phyloP scores from a whole-genome alignment of 2,797 vertebrate species.

The Pempheris klunzingeri region DNA sequence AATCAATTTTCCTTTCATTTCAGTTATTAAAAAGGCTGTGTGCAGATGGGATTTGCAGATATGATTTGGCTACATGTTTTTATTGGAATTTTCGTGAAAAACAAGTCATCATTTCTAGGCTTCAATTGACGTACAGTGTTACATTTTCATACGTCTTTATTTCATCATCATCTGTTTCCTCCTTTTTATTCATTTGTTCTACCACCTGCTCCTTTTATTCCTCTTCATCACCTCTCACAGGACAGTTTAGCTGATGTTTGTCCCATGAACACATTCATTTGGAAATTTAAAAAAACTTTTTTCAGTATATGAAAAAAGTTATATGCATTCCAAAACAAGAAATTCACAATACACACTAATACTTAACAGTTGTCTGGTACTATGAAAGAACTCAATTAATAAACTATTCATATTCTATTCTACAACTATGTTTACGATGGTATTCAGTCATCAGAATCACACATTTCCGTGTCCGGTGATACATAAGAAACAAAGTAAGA shows the following conservation, averaged over 20 bases:
- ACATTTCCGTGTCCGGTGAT: no score
- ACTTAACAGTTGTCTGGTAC: no score
- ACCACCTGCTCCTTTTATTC: constrained; percentile 42
- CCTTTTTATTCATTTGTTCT: constrained; percentile 7
- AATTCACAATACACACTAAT: background rate
- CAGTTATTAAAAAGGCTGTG: background rate
- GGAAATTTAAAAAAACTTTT: no score
- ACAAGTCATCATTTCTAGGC: background rate
- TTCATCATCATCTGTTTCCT: background rate
- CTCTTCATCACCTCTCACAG: background rate
- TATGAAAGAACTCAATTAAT: background rate
- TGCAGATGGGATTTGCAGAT: background rate
- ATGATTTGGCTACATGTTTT: background rate
- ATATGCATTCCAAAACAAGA: no score
- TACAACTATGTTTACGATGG: background rate
- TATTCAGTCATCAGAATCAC: background rate
- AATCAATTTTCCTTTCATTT: background rate
- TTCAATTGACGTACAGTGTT: background rate
- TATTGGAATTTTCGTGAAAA: background rate
- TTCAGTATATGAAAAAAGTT: no score
- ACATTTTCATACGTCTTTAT: constrained; percentile 14
- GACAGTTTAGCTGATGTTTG: background rate
- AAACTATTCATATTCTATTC: no score
- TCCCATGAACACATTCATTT: background rate
- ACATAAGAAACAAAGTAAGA: background rate